Base-by-base conservation (phyloP, 2,888 invertebrate genomes). In the Drosophila yooni region DNA sequence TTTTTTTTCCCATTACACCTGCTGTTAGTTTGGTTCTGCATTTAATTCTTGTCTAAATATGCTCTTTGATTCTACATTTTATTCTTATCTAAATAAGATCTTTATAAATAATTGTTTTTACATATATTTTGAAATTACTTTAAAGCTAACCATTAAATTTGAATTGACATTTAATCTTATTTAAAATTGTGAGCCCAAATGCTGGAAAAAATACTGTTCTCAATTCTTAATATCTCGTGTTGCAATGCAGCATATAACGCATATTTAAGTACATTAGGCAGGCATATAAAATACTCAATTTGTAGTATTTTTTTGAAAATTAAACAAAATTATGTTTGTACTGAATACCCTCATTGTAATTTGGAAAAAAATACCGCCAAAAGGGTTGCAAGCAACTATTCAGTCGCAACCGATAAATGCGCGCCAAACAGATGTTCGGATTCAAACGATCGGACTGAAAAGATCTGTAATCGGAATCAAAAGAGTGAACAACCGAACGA, bases 301-400 rank as follows among this genome's bases (percentile, higher is more conserved):
- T 25, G 0, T 15, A 2, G 43, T 7, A 18, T 27, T 15, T 27
- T 4, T 15, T 0, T 2, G n/a, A 48, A 48, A 27, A 27, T 0
- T 13, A 48, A 48, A 7, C 15, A 25, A 46, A 6, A 4, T 21
- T 13, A 3, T 46, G 21, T 10, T 40, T n/a, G n/a, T 2, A 40
- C 10, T n/a, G 10, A n/a, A 10, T n/a, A 40, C 40, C 10, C n/a
- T 40, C 2, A n/a, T n/a, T 15, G 10, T 18, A 54, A 54, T 36
- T 52, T 29, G 2, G 1, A 53, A 62, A 53, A 62, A 52, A 25
- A 13, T 11, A 15, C n/a, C 68, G 68, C 68, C 34, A 29, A 8
- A 25, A 2, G 4, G 3, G 46, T 3, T 21, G 21, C 11, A 11
- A 2, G 5, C n/a, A 46, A 21, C 5, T 34, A 15, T 59, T 27